Base-by-base conservation (phyloP, 2,888 invertebrate species). In the Drosophila meridionalis region DNA sequence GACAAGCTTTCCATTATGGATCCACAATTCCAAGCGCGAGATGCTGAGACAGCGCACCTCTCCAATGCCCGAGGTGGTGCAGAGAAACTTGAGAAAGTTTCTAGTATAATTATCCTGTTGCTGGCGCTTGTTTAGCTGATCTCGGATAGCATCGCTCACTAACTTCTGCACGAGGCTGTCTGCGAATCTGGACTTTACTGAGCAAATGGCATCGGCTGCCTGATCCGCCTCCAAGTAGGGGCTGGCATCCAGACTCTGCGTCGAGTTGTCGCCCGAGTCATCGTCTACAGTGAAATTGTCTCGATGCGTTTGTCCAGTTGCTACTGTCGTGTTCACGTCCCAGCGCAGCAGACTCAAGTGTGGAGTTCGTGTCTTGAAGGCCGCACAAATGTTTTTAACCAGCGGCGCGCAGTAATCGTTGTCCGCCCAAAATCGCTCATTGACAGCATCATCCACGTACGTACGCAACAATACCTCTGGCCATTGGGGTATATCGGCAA, bases 1-100 rank as follows among this genome's bases (percentile, higher is more conserved):
- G 94, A 97, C 97, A 62, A 98, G 94, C 94, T 99, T 99, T 72
- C 98, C 98, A 92, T 99, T 99, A 92, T 98, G 98, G 68, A 99
- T 94, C 99, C 99, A 99, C 83, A 96, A 95, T 92, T 99, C 99
- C 28, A 99, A 94, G 0, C 97, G 95, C 4, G 92, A 84, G 20
- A 92, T 91, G 4, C 92, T 92, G 11, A 93, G 73, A 3, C 91
- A 90, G 9, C 93, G 91, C 30, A 96, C 95, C 93, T 98, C 98
- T 0, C 96, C 95, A 69, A 98, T 95, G 0, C 99, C 99, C 79
- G 97, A 96, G 0, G 98, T 96, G 0, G 96, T 96, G 0, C 97
- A 96, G 40, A 99, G 94, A 68, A 99, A 95, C 82, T 97, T 96
- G 0, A 99, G 94, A 83, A 98, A 97, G 83, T 98, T 98, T 67